A percentile compares a stretch with the other conserved stretches of the same genome.
phyloP scores from a whole-genome alignment of 2,888 invertebrate genomes.

The Entomobrya multifasciata region DNA sequence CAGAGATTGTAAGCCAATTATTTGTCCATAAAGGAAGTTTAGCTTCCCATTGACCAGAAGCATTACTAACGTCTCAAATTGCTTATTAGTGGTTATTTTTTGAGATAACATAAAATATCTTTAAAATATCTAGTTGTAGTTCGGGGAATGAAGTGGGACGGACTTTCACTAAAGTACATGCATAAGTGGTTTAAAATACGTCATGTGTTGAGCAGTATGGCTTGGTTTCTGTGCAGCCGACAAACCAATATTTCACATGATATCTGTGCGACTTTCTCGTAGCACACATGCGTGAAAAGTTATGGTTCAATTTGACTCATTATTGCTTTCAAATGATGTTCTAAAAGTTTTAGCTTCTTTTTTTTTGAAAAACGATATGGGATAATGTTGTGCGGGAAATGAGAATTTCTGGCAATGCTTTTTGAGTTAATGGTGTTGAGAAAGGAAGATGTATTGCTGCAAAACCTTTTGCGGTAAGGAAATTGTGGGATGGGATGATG shows the following conservation, averaged over 20 bases:
- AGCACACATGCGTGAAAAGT: slow-evolving; percentile 69
- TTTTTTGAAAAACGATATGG: slow-evolving; percentile 24
- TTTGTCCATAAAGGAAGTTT: background rate
- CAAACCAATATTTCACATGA: slow-evolving; percentile 39
- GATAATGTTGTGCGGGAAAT: too few species aligned
- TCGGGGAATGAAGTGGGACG: background rate
- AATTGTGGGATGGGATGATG: slow-evolving; percentile 34
- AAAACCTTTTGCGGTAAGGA: slow-evolving; percentile 39
- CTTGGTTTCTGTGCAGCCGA: background rate
- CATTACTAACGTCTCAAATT: slow-evolving; percentile 63
- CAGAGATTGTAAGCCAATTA: background rate
- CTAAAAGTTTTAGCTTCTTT: slow-evolving; percentile 64
- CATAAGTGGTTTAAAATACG: slow-evolving; percentile 24
- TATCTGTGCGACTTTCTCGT: background rate
- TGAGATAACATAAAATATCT: slow-evolving; percentile 8
- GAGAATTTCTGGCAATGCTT: too few species aligned
- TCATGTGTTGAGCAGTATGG: slow-evolving; percentile 9
- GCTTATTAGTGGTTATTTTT: slow-evolving; percentile 63
- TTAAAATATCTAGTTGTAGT: too few species aligned
- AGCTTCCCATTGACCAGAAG: slow-evolving; percentile 34
- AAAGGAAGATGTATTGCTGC: background rate
- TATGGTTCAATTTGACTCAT: slow-evolving; percentile 63
- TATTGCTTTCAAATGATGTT: slow-evolving; percentile 67
- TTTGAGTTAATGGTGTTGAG: background rate
- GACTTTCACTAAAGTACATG: background rate